These are phyloP conservation scores for Catharus minimus DNA, from an alignment of 2,113 vertebrate species.

Conservation along the genomic window DNA sequence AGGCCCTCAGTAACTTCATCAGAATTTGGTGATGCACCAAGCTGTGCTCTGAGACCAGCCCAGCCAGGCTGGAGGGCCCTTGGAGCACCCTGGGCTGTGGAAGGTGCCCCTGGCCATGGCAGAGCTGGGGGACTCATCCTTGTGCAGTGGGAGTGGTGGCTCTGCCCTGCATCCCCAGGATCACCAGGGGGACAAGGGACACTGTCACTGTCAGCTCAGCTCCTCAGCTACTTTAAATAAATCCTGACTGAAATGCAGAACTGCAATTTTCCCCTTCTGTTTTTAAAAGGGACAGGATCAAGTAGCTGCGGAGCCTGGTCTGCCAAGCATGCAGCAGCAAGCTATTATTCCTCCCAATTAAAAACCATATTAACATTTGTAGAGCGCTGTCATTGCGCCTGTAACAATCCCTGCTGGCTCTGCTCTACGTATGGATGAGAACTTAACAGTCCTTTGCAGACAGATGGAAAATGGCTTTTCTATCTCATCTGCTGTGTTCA, in stretches of 20 bases:
- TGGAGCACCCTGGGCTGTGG: background rate
- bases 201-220: background rate
- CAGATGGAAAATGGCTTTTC: constrained; percentile 15
- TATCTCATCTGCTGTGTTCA: background rate
- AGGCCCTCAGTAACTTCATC: background rate
- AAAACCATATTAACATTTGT: constrained; percentile 21
- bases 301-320: background rate
- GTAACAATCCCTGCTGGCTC: background rate
- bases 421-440: background rate
- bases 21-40: background rate
- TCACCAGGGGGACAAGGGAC: background rate
- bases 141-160: fast-evolving
- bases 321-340: background rate
- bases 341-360: constrained; percentile 27
- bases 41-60: background rate
- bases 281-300: background rate
- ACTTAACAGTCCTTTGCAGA: background rate
- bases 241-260: background rate
- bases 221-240: background rate
- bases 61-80: background rate
- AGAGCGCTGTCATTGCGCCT: background rate
- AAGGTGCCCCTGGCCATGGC: background rate
- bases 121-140: background rate
- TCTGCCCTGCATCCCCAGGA: background rate
- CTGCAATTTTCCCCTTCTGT: background rate